Evolutionary conservation across 2,888 invertebrate genomes (phyloP), one percentile per base, ranked within the genome.

Genomic region (Oegoconia quadripuncta): DNA sequence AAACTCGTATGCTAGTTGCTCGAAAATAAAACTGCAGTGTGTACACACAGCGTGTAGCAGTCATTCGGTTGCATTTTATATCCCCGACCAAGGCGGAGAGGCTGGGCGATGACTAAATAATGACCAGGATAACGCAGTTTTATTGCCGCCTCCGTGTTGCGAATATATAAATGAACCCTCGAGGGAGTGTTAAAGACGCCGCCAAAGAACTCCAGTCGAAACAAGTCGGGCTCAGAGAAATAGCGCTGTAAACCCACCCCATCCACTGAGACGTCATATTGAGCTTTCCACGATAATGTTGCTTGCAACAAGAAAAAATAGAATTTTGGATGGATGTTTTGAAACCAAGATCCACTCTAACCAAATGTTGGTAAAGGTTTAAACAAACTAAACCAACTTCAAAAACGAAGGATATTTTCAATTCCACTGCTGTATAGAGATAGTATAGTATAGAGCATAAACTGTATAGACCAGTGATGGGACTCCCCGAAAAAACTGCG

Each of bases 81-180:
- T 74, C 62, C 69, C 44, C 54, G 44, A 57, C 15, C 11, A 7
- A n/a, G 14, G 54, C 59, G 59, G 59, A 57, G 65, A 72, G 74
- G 71, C 71, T 67, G 61, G 74, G 78, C 74, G 84, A 86, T 87
- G 86, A 86, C 87, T 87, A 84, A 87, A 83, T 86, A 86, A 87
- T 86, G 86, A 86, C 83, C 70, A 65, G 83, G 77, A 82, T 87
- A 86, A 87, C 86, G 79, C 86, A 77, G 79, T 81, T 87, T 87
- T 87, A 86, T 83, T 81, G 78, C 86, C 65, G 72, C 63, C 76
- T 81, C 74, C 86, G 86, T 80, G 84, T 80, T 80, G 76, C 76
- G 86, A 84, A 86, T 87, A 84, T 81, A 86, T 83, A 87, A 86
- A 86, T 86, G 77, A 79, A 87, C 74, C 64, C 87, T 74, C 84